Conservation (phyloP, 2,797 vertebrate genomes). For the Coluber constrictor region DNA sequence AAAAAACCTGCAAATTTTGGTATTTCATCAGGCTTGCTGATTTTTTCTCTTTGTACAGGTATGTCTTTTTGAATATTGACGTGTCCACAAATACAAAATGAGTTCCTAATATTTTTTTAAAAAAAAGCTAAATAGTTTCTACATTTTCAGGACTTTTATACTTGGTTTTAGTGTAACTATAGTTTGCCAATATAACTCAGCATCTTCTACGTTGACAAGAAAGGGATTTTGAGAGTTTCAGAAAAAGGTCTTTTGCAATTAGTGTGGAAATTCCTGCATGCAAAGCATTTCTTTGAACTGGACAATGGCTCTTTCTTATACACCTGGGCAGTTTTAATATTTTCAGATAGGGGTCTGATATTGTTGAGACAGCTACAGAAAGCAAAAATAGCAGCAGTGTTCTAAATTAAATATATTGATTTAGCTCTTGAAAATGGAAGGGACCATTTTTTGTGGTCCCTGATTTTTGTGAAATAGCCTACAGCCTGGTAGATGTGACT, state of each 20-base stretch:
- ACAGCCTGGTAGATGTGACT: background rate
- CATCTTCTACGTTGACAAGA: background rate
- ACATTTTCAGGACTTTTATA: background rate
- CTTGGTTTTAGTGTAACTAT: background rate
- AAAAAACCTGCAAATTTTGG: background rate
- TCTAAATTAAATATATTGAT: background rate
- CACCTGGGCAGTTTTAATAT: background rate
- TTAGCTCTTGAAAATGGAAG: background rate
- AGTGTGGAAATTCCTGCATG: background rate
- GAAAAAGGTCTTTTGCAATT: background rate
- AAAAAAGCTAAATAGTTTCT: background rate
- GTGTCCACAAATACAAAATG: background rate
- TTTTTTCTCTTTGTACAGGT: too few relatives aligned
- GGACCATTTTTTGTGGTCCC: background rate
- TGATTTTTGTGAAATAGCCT: background rate
- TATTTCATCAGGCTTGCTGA: background rate
- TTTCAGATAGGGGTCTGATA: background rate
- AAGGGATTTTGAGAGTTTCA: background rate
- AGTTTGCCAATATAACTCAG: background rate
- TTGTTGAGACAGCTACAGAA: background rate
- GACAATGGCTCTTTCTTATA: background rate
- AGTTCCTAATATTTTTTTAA: too few relatives aligned
- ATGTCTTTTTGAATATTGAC: background rate
- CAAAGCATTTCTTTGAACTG: background rate
- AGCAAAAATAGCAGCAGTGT: background rate